Evolutionary conservation across 2,888 invertebrate genomes (phyloP), one percentile per base, ranked within the genome.

Genomic region (Gandaritis pyraliata): DNA sequence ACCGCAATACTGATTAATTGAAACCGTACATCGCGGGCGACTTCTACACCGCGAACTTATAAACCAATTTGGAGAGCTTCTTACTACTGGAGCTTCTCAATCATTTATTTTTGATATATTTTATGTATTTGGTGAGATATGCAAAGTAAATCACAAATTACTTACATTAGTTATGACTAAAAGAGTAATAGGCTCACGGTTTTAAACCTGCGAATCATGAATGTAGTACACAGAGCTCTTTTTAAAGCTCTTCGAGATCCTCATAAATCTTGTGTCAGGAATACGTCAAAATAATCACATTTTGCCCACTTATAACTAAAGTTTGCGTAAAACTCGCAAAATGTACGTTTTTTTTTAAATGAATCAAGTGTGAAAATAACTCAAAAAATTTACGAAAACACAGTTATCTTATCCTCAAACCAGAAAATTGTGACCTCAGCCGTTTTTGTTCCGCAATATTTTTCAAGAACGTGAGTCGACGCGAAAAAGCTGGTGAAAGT

Each of bases 401-500:
- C 2, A 30, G n/a, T 11, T 11, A 15, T 49, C 36, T 54, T 36
- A 61, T 51, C 29, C 45, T 16, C 30, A 50, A 41, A 54, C 54
- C 39, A 50, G 36, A 36, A 58, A 60, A 46, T 50, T 15, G 36
- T 45, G 53, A 59, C 48, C 47, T 36, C 13, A 41, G 29, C 49
- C 43, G 49, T 53, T 65, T 62, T 66, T 64, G 50, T 64, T 54
- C 54, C 13, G 46, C 39, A 56, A 53, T 51, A 67, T 69, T 61
- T 67, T 47, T 53, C 53, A 56, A 53, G 48, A 39, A 46, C 41
- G 43, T 52, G 47, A 52, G 45, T 45, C 38, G 52, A 48, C 50
- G 61, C 59, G 54, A 70, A 68, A 65, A 67, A 68, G 64, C 36
- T 54, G 46, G 18, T 29, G 33, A 60, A 62, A 73, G 76, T 80